These are phyloP conservation scores for Allolobophora icterica DNA, from an alignment of 2,888 invertebrate species.

Conservation along the genomic window DNA sequence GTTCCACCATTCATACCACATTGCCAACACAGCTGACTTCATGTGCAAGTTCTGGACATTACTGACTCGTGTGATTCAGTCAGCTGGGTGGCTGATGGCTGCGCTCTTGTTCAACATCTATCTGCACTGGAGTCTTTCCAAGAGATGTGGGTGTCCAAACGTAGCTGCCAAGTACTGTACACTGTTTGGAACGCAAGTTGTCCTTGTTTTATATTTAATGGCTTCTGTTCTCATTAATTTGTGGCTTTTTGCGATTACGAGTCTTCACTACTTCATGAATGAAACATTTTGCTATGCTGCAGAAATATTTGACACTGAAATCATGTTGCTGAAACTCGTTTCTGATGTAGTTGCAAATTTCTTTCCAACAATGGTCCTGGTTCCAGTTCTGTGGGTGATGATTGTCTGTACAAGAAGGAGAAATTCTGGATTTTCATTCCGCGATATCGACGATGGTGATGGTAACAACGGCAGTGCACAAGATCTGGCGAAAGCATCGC, in stretches of 20 bases:
- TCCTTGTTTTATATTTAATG: background rate
- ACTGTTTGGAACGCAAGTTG: constrained; percentile 4
- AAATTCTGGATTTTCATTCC: background rate
- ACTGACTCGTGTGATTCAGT: background rate
- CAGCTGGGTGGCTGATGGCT: background rate
- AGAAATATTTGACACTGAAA: constrained; percentile 17
- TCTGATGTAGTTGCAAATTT: background rate
- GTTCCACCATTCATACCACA: background rate
- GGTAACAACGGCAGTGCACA: background rate
- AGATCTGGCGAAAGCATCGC: background rate
- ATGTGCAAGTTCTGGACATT: constrained; percentile 3
- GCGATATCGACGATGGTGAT: background rate
- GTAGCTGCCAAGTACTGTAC: constrained; percentile 8
- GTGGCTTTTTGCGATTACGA: background rate
- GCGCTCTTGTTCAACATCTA: background rate
- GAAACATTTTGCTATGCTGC: background rate
- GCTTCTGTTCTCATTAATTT: background rate
- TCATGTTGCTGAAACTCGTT: background rate
- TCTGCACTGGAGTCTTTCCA: background rate
- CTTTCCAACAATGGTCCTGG: background rate
- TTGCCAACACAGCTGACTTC: background rate
- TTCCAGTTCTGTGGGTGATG: background rate
- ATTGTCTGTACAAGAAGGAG: background rate
- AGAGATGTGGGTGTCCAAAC: background rate
- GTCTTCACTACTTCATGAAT: background rate